These are phyloP conservation scores for Speoplatyrhinus poulsoni DNA, from an alignment of 2,113 vertebrate genomes.

Conservation along the genomic window DNA sequence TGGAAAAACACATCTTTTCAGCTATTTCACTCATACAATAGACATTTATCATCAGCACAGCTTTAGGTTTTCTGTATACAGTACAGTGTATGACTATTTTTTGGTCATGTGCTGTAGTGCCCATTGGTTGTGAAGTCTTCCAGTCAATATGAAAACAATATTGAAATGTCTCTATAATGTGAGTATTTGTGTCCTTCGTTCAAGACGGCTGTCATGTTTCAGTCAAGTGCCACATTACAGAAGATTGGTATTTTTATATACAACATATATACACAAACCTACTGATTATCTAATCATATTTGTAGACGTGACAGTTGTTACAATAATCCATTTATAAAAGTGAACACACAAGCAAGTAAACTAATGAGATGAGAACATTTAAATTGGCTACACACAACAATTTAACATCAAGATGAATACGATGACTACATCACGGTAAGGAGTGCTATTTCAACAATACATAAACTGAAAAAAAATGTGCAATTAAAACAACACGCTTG, in stretches of 20 bases:
- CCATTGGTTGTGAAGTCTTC: not conserved
- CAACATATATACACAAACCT: slow-evolving; percentile 1
- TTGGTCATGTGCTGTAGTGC: not conserved
- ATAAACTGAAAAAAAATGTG: not conserved
- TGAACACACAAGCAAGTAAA: no score
- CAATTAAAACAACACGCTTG: not conserved
- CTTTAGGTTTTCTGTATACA: not conserved
- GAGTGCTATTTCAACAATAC: not conserved
- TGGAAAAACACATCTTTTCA: not conserved
- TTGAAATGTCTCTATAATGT: not conserved
- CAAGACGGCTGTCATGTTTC: not conserved
- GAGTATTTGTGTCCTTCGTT: not conserved
- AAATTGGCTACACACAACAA: not conserved
- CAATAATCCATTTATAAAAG: not conserved
- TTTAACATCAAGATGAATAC: no score
- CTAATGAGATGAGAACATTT: no score
- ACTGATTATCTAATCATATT: not conserved
- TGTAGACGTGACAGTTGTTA: not conserved
- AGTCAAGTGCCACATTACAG: not conserved
- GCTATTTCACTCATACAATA: not conserved
- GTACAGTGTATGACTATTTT: not conserved
- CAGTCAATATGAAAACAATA: not conserved
- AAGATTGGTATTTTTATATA: not conserved
- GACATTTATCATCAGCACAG: not conserved
- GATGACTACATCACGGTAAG: no score